Percentiles rank a stretch among this genome's conserved stretches.
Evolutionary conservation across 2,888 invertebrate genomes (phyloP).

Genomic region (Leptothorax acervorum): DNA sequence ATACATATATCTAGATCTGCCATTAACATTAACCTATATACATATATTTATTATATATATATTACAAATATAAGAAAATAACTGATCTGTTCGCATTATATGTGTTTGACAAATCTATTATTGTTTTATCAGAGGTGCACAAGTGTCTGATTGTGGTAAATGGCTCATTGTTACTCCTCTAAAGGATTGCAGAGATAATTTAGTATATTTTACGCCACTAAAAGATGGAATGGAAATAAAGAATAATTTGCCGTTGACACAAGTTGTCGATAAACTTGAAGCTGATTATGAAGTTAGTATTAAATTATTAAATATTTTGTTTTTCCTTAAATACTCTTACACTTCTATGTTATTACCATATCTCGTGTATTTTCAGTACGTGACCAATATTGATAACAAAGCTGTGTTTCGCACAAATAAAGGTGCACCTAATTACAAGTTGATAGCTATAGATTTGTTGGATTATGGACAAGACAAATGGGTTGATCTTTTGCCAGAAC

Average conservation of each 20-base stretch:
- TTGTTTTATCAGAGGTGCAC: slow-evolving; percentile 89
- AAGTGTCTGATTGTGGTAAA: slow-evolving; percentile 96
- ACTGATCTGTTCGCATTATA: slow-evolving; percentile 5
- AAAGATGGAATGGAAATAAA: slow-evolving; percentile 88
- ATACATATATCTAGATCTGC: slow-evolving; percentile 7
- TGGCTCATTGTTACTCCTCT: slow-evolving; percentile 94
- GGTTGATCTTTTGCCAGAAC: slow-evolving; percentile 93
- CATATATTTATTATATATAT: not conserved
- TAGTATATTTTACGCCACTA: slow-evolving; percentile 94
- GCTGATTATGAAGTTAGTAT: slow-evolving; percentile 95
- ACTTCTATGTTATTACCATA: slow-evolving; percentile 23
- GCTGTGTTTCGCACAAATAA: slow-evolving; percentile 97
- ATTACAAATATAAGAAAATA: not conserved
- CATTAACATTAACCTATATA: not conserved
- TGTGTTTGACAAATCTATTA: slow-evolving; percentile 33
- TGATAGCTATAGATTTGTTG: slow-evolving; percentile 93
- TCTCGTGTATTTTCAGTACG: slow-evolving; percentile 88
- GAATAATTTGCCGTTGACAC: slow-evolving; percentile 90
- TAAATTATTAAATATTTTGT: slow-evolving; percentile 25
- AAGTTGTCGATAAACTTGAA: slow-evolving; percentile 95
- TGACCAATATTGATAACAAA: slow-evolving; percentile 94
- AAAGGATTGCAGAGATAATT: slow-evolving; percentile 96
- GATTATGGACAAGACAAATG: slow-evolving; percentile 92
- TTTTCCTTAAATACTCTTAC: not conserved
- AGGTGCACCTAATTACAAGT: slow-evolving; percentile 95